Conservation (phyloP, 2,888 invertebrate species). For the Labia minor region DNA sequence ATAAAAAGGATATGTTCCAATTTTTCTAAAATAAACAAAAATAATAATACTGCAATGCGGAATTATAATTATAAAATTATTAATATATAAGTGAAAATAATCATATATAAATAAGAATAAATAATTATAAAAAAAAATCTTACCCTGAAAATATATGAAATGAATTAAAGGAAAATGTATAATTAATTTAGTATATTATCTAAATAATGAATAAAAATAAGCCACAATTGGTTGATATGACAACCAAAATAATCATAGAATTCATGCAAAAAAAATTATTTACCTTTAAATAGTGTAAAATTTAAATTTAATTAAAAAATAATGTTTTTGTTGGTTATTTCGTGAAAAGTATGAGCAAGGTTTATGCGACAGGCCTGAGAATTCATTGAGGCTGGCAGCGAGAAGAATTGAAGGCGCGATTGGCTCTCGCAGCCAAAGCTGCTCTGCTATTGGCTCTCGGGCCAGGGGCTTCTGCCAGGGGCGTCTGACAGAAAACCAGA, state of each 20-base stretch:
- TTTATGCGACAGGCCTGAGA: background rate
- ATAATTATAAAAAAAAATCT: background rate
- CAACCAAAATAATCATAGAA: background rate
- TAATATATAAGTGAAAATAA: background rate
- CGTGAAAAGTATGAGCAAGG: background rate
- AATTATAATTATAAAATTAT: background rate
- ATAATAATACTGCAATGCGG: conserved; percentile 1
- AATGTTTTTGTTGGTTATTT: no score
- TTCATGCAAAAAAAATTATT: background rate
- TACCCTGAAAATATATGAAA: background rate
- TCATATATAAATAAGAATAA: background rate
- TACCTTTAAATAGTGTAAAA: background rate
- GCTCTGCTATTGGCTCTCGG: background rate
- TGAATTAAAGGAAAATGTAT: background rate
- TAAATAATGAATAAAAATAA: conserved; percentile 3
- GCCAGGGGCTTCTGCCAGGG: conserved; percentile 13
- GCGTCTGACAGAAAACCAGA: background rate
- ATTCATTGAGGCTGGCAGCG: background rate
- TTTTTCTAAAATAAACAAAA: background rate
- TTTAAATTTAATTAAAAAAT: background rate
- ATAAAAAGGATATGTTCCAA: no score
- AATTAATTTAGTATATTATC: conserved; percentile 15
- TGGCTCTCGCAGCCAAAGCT: background rate
- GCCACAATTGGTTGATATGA: background rate
- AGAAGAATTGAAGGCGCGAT: background rate